Evolutionary conservation across 2,113 vertebrate genomes (phyloP).

Genomic region (Mus pahari): DNA sequence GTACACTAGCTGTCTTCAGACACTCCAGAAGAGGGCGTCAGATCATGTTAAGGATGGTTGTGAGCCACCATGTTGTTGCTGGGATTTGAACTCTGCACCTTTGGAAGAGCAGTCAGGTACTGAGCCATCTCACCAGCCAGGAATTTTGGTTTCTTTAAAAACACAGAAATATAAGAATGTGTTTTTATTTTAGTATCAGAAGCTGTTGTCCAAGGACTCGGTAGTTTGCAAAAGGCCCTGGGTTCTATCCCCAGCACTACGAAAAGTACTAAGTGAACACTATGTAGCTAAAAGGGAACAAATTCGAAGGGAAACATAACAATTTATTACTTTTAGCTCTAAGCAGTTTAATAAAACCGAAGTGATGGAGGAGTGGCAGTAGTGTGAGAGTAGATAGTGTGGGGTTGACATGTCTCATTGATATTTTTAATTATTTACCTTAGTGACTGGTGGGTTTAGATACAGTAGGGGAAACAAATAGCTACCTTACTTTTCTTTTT

Average conservation of each 20-base stretch:
- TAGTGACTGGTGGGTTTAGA: neutral
- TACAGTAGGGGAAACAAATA: neutral
- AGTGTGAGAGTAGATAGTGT: neutral
- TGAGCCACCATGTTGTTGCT: too few relatives aligned
- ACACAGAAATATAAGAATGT: too few relatives aligned
- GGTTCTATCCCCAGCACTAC: neutral
- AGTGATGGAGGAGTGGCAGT: neutral
- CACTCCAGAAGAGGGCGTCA: too few relatives aligned
- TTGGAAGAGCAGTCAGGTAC: too few relatives aligned
- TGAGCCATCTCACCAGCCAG: too few relatives aligned
- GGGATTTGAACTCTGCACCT: too few relatives aligned
- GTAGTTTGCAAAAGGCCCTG: neutral
- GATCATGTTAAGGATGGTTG: too few relatives aligned
- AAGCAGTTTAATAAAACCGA: neutral
- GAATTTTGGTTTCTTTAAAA: too few relatives aligned
- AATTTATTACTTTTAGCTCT: conserved; percentile 4
- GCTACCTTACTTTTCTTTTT: neutral
- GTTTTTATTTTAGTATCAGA: too few relatives aligned
- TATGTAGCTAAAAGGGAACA: neutral
- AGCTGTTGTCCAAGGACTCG: too few relatives aligned
- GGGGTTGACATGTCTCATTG: neutral
- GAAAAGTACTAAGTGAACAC: neutral
- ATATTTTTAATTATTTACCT: neutral
- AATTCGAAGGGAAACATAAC: neutral
- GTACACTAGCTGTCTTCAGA: too few relatives aligned